Evolutionary conservation across 1,140 invertebrate species (phyloP), one percentile per base, ranked within the genome.

Genomic region (Plectrocnemia conspersa): DNA sequence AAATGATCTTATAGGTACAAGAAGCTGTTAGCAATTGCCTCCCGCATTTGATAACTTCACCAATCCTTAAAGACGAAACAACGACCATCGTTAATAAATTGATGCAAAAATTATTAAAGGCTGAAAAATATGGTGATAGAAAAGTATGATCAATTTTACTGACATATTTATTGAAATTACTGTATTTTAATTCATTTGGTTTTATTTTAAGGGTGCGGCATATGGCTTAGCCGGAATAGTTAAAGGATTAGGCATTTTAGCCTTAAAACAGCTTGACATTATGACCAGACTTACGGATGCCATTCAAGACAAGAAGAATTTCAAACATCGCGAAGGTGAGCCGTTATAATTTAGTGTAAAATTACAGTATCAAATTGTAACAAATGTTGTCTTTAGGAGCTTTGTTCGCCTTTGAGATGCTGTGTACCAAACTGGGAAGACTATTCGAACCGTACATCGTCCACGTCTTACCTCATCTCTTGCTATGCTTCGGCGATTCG

Each of bases 401-500:
- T 1, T 71, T 99, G 16, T 94, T 99, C 77, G 95, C 93, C 1
- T 93, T 98, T 77, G 96, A 98, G 76, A 94, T 97, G 84, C 75
- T 99, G 11, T 98, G 93, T 70, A 86, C 85, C 56, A 93, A 95
- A 80, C 77, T 98, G 60, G 95, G 95, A 0, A 84, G 94, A 52
- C 74, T 98, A 27, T 99, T 99, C 76, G 97, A 99, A 70, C 97
- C 97, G 0, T 99, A 99, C 72, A 93, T 99, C 56, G 92, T 99
- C 24, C 91, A 98, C 68, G 91, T 98, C 27, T 73, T 99, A 46
- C 95, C 95, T 1, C 88, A 97, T 76, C 77, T 99, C 58, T 75
- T 99, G 22, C 79, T 94, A 42, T 98, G 94, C 69, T 98, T 98
- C 75, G 96, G 95, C 6, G 97, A 99, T 76, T 78, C 82, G 1